Percentiles rank a stretch among this genome's conserved stretches.
Evolutionary conservation across 2,888 invertebrate genomes (phyloP).

Genomic region (Cactoblastis cactorum): DNA sequence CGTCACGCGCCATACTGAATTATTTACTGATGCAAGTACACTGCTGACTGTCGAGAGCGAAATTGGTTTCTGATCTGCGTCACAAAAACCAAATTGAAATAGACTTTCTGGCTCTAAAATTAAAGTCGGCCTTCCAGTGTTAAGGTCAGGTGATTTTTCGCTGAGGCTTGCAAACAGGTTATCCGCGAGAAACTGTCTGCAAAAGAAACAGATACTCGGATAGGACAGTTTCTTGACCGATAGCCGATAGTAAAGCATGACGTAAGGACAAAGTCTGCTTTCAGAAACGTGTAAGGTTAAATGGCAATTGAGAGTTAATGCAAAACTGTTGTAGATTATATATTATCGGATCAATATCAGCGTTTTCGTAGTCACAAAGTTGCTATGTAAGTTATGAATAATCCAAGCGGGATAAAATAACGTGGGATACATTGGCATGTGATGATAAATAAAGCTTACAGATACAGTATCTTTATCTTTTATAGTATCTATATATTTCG

Average conservation of each 20-base stretch:
- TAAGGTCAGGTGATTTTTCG: constrained; percentile 39
- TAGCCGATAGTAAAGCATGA: constrained; percentile 43
- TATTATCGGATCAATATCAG: constrained; percentile 24
- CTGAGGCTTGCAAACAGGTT: constrained; percentile 52
- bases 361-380: constrained; percentile 17
- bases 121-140: constrained; percentile 42
- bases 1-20: constrained; percentile 70
- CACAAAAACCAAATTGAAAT: constrained; percentile 33
- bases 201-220: constrained; percentile 47
- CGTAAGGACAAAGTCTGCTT: neutral
- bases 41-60: constrained; percentile 64
- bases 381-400: constrained; percentile 25
- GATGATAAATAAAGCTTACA: too few relatives aligned
- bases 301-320: constrained; percentile 22
- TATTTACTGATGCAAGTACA: constrained; percentile 51
- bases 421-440: neutral
- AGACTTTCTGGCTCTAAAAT: constrained; percentile 34
- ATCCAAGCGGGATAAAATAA: constrained; percentile 21
- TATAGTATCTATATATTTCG: too few relatives aligned
- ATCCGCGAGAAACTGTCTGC: constrained; percentile 56
- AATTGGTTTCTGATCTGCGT: constrained; percentile 59
- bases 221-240: constrained; percentile 49
- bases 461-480: too few relatives aligned
- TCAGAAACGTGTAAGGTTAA: neutral
- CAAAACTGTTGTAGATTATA: constrained; percentile 26